Evolutionary conservation across 2,113 vertebrate genomes (phyloP).

Genomic region (Lathamus discolor): DNA sequence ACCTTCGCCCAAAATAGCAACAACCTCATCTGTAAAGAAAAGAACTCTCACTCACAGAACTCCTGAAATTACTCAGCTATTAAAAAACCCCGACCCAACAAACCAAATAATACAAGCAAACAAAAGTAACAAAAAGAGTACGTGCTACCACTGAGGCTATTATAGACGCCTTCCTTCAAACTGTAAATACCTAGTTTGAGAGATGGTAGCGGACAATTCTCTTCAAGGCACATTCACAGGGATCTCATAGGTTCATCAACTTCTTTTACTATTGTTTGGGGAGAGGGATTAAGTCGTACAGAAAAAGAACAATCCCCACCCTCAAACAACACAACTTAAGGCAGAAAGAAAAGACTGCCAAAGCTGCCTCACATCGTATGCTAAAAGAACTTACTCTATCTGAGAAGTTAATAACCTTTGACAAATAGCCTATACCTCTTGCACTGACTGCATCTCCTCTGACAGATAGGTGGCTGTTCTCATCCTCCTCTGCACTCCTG

Average conservation of each 20-base stretch:
- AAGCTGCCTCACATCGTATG: conserved; percentile 63
- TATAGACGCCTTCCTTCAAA: conserved; percentile 56
- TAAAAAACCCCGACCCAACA: not conserved
- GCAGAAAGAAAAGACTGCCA: conserved; percentile 65
- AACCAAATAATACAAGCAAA: not conserved
- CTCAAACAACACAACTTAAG: conserved; percentile 12
- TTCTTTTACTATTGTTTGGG: conserved; percentile 47
- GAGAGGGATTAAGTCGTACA: conserved; percentile 29
- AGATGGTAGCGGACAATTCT: conserved; percentile 52
- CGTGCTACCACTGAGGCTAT: conserved; percentile 51
- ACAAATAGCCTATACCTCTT: conserved; percentile 97
- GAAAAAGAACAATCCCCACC: conserved; percentile 53
- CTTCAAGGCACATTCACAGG: conserved; percentile 45
- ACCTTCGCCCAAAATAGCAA: conserved; percentile 89
- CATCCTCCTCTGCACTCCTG: conserved; percentile 96
- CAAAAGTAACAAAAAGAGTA: not conserved
- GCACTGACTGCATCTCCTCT: conserved; percentile 95
- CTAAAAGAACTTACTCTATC: conserved; percentile 72
- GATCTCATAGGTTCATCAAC: conserved; percentile 58
- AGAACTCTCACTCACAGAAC: conserved; percentile 56
- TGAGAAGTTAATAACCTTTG: conserved; percentile 79
- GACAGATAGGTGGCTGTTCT: conserved; percentile 96
- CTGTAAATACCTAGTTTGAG: not conserved
- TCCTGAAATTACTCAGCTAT: conserved; percentile 11
- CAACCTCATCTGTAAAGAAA: conserved; percentile 89